Conservation (phyloP, 2,888 invertebrate species). For the Acronicta alni region DNA sequence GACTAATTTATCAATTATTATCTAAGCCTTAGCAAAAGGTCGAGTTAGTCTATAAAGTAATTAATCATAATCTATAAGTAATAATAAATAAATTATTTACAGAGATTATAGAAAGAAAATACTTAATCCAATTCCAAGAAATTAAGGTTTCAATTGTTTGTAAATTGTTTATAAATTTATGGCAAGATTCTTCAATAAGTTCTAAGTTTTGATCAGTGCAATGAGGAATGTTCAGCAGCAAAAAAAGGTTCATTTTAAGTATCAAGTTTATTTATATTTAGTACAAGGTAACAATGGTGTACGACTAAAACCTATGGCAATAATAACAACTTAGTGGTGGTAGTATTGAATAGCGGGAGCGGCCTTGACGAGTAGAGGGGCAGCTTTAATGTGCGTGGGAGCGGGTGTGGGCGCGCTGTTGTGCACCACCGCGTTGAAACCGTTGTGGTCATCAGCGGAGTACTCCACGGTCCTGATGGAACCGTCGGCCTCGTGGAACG, state of each 20-base stretch:
- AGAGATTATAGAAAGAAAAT: too few species aligned
- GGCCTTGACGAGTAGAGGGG: conserved; percentile 39
- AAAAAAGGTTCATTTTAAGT: conserved; percentile 10
- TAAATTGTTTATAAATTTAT: too few species aligned
- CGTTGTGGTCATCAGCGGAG: conserved; percentile 84
- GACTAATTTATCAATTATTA: not conserved
- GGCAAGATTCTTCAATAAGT: not conserved
- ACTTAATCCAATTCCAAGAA: not conserved
- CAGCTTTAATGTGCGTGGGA: conserved; percentile 69
- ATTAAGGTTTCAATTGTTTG: not conserved
- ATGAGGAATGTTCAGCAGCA: too few species aligned
- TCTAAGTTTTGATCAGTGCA: not conserved
- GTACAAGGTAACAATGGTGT: conserved; percentile 61
- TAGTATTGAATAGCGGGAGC: conserved; percentile 72
- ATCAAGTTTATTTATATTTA: conserved; percentile 59
- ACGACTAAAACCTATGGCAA: conserved; percentile 11
- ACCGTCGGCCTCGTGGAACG: conserved; percentile 84
- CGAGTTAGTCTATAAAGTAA: not conserved
- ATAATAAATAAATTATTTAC: too few species aligned
- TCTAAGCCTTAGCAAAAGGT: not conserved
- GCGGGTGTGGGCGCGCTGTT: conserved; percentile 73
- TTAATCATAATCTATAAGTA: too few species aligned
- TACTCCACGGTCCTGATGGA: conserved; percentile 85
- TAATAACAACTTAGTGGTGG: conserved; percentile 61
- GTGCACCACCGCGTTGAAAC: conserved; percentile 79